These are phyloP conservation scores for Callocephalon fimbriatum DNA, from an alignment of 2,113 vertebrate genomes.

Conservation along the genomic window DNA sequence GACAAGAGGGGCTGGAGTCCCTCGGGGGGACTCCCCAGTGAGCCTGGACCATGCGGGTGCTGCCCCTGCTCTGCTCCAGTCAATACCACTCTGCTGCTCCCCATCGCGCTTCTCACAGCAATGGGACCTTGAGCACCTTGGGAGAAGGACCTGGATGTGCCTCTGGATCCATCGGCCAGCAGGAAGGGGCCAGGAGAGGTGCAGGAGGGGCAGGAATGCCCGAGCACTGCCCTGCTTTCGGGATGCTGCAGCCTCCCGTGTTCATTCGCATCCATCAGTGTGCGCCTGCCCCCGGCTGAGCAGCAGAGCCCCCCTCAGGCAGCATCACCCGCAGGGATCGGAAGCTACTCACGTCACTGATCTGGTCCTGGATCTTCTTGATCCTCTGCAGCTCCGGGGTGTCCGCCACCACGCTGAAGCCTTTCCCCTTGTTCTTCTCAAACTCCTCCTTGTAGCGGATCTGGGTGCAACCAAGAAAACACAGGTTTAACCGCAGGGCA, in stretches of 20 bases:
- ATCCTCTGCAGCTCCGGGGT: conserved; percentile 95
- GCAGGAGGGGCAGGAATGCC: background rate
- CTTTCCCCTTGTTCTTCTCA: conserved; percentile 96
- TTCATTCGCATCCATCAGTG: accelerated
- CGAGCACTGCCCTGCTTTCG: accelerated
- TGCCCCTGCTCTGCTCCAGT: accelerated
- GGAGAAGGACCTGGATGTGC: accelerated
- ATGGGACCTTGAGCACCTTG: accelerated
- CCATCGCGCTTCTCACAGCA: background rate
- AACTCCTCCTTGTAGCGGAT: conserved; percentile 97
- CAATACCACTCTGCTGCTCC: background rate
- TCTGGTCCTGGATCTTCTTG: conserved; percentile 94
- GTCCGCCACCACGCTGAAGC: conserved; percentile 92
- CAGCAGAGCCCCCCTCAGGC: background rate
- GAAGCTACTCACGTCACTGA: conserved; percentile 90
- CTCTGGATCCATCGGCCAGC: background rate
- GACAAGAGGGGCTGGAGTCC: background rate
- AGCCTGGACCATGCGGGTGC: accelerated
- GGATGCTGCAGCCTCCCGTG: accelerated
- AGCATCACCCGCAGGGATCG: accelerated
- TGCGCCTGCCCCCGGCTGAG: background rate
- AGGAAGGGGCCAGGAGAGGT: accelerated
- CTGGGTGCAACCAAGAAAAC: conserved; percentile 50
- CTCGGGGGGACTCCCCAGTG: no score
- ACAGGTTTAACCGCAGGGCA: accelerated